These are phyloP conservation scores for Tragopan temminckii DNA, from an alignment of 2,797 vertebrate species.

Conservation along the genomic window DNA sequence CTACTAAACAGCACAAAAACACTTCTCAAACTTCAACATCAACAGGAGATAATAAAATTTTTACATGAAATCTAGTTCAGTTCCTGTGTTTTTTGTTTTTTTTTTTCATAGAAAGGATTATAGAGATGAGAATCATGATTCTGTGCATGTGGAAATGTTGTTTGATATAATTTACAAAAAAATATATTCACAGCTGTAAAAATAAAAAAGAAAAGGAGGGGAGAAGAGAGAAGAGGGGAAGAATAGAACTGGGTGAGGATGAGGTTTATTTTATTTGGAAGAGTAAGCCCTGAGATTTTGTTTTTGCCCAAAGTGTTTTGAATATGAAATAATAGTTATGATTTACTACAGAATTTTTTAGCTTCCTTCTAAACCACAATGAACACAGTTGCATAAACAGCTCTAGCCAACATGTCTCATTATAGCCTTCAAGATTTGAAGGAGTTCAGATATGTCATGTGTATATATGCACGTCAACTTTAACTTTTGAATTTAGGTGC, in stretches of 20 bases:
- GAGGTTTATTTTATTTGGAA: background rate
- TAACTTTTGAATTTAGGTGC: background rate
- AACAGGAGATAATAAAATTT: background rate
- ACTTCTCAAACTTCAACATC: background rate
- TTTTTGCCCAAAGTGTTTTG: background rate
- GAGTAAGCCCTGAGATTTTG: background rate
- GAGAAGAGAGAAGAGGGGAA: background rate
- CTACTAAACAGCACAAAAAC: background rate
- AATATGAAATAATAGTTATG: too few species aligned
- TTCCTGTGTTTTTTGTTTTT: background rate
- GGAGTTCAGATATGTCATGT: background rate
- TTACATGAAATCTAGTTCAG: background rate
- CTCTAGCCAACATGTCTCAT: too few species aligned
- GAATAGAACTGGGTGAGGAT: background rate
- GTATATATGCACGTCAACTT: background rate
- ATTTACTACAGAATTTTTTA: background rate
- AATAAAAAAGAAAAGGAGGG: background rate
- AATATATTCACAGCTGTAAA: background rate
- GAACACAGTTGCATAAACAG: background rate
- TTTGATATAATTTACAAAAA: background rate
- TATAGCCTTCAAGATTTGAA: background rate
- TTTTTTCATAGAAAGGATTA: background rate
- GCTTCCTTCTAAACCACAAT: background rate
- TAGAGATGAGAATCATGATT: accelerated
- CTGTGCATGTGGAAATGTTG: background rate